Percentiles rank a stretch among this genome's conserved stretches.
Evolutionary conservation across 2,113 vertebrate genomes (phyloP).

Genomic region (Suncus etruscus): DNA sequence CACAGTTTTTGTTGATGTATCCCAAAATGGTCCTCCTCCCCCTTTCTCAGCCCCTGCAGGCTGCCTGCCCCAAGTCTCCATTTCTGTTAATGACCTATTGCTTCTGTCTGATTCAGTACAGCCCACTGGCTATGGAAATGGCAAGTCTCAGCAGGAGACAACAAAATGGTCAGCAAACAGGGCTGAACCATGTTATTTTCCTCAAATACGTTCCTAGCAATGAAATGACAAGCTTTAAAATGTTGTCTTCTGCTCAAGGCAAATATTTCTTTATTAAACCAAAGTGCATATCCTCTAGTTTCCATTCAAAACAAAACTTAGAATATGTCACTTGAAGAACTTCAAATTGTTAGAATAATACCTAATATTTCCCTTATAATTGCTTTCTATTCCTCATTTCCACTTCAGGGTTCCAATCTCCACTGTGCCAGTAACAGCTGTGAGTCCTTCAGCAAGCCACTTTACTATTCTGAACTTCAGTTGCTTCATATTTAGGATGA

Average conservation of each 20-base stretch:
- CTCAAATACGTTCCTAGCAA: slow-evolving; percentile 87
- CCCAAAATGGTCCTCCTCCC: slow-evolving; percentile 59
- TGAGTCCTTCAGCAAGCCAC: neutral
- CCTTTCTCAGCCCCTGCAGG: slow-evolving; percentile 77
- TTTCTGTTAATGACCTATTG: slow-evolving; percentile 90
- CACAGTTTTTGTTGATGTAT: slow-evolving; percentile 74
- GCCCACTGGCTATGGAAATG: slow-evolving; percentile 90
- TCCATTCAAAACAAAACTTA: slow-evolving; percentile 80
- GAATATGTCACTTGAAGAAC: slow-evolving; percentile 80
- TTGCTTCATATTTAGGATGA: slow-evolving; percentile 32
- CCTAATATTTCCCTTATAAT: slow-evolving; percentile 58
- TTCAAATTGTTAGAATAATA: slow-evolving; percentile 78
- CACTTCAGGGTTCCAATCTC: slow-evolving; percentile 5
- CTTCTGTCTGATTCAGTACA: slow-evolving; percentile 88
- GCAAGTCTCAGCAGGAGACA: slow-evolving; percentile 89
- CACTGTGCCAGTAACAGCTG: neutral
- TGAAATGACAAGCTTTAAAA: slow-evolving; percentile 86
- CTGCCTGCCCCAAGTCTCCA: slow-evolving; percentile 86
- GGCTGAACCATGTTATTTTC: slow-evolving; percentile 88
- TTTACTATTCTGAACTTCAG: neutral
- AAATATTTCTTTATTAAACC: slow-evolving; percentile 88
- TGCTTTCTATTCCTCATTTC: neutral
- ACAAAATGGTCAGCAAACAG: slow-evolving; percentile 89
- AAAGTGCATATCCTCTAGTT: slow-evolving; percentile 79
- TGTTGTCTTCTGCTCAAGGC: slow-evolving; percentile 84